phyloP scores from a whole-genome alignment of 2,113 vertebrate genomes.

The Podocnemis expansa region DNA sequence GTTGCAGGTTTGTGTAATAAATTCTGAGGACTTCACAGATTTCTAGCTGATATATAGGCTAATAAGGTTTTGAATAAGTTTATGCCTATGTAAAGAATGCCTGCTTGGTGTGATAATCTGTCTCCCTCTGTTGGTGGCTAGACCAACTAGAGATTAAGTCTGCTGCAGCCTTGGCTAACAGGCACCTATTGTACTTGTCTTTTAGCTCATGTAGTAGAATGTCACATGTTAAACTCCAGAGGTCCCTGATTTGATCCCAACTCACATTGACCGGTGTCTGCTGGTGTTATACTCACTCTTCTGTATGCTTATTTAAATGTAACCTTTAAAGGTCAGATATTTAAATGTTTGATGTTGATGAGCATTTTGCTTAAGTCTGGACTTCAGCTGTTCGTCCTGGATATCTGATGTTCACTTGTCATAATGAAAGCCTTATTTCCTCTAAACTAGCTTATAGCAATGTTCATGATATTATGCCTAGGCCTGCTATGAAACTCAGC shows the following conservation, averaged over 20 bases:
- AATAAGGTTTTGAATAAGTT: background rate
- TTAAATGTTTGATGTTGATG: background rate
- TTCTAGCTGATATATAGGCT: background rate
- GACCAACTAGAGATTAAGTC: too few species aligned
- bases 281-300: too few species aligned
- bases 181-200: too few species aligned
- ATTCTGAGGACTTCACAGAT: background rate
- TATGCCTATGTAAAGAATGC: background rate
- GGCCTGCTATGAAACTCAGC: background rate
- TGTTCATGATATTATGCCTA: background rate
- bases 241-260: too few species aligned
- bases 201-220: too few species aligned
- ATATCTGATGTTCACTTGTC: background rate
- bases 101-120: too few species aligned
- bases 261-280: too few species aligned
- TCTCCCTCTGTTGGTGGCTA: too few species aligned
- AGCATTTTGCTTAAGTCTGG: background rate
- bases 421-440: background rate
- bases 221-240: too few species aligned
- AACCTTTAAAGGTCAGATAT: background rate
- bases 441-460: background rate
- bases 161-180: too few species aligned
- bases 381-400: background rate
- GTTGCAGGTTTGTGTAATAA: rapidly evolving
- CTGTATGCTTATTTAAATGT: background rate